Conservation (phyloP, 64 coral and sea anemone genomes). For the Dendrophyllia cribrosa region DNA sequence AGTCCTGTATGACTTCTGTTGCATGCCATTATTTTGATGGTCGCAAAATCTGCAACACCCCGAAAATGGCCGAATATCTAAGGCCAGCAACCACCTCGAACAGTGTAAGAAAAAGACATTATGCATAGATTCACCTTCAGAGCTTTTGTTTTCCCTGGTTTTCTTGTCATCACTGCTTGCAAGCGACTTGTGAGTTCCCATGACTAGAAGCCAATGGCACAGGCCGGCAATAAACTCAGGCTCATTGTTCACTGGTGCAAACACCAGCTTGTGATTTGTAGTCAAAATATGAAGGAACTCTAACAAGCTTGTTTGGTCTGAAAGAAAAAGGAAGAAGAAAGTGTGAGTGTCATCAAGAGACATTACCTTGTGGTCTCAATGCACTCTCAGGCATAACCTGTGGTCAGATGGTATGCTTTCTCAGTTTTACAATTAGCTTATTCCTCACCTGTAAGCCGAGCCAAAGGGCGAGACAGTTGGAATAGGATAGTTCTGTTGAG, state of each 20-base stretch:
- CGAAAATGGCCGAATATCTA: too few species aligned
- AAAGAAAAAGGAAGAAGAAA: neutral
- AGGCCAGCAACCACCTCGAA: too few species aligned
- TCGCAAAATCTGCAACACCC: too few species aligned
- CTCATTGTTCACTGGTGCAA: constrained; percentile 77
- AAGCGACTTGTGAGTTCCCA: constrained; percentile 79
- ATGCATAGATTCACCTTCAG: constrained; percentile 7
- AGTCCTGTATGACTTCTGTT: too few species aligned
- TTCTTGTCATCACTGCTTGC: neutral
- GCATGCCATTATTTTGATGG: too few species aligned
- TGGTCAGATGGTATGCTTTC: too few species aligned
- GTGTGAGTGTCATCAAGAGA: too few species aligned
- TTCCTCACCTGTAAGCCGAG: constrained; percentile 83
- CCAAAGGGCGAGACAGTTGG: constrained; percentile 85
- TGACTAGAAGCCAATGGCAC: constrained; percentile 94
- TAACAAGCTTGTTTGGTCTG: constrained; percentile 88
- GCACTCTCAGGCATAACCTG: too few species aligned
- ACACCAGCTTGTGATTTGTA: constrained; percentile 84
- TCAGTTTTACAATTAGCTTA: too few species aligned
- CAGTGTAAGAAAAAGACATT: too few species aligned
- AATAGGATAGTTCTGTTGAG: constrained; percentile 91
- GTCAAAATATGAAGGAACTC: constrained; percentile 96
- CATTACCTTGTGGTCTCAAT: too few species aligned
- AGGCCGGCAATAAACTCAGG: constrained; percentile 88
- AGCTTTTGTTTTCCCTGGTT: neutral